A percentile compares a stretch with the other conserved stretches of the same genome.
phyloP scores from a whole-genome alignment of 2,888 invertebrate species.

The Brenthis daphne region DNA sequence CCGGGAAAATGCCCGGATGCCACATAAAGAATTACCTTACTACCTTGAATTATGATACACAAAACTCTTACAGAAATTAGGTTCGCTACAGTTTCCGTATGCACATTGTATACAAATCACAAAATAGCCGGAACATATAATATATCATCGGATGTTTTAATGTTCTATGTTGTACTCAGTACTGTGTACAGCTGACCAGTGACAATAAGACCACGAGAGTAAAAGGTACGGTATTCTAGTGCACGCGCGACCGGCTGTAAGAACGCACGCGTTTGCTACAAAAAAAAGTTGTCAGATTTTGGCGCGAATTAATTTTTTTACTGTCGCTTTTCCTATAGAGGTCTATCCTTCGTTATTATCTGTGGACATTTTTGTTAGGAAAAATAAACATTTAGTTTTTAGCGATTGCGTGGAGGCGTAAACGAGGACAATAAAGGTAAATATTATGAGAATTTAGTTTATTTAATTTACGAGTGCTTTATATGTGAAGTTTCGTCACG shows the following conservation, averaged over 20 bases:
- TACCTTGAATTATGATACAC: slow-evolving; percentile 32
- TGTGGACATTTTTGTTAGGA: slow-evolving; percentile 50
- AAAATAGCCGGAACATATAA: slow-evolving; percentile 65
- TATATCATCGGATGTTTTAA: slow-evolving; percentile 69
- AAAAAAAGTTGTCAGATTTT: slow-evolving; percentile 54
- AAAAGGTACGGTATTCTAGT: slow-evolving; percentile 71
- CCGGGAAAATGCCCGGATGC: slow-evolving; percentile 5
- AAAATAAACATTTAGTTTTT: slow-evolving; percentile 48
- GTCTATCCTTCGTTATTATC: slow-evolving; percentile 43
- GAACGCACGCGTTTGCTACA: slow-evolving; percentile 55
- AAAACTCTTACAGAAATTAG: slow-evolving; percentile 39
- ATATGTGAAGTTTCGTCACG: slow-evolving; percentile 27
- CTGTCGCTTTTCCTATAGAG: slow-evolving; percentile 48
- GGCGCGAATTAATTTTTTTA: slow-evolving; percentile 47
- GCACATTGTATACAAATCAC: slow-evolving; percentile 42
- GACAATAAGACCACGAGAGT: slow-evolving; percentile 61
- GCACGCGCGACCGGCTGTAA: slow-evolving; percentile 64
- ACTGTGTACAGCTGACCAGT: slow-evolving; percentile 47
- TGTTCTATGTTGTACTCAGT: slow-evolving; percentile 36
- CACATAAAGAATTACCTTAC: slow-evolving; percentile 30
- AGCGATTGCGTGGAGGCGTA: slow-evolving; percentile 45
- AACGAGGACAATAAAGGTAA: slow-evolving; percentile 58
- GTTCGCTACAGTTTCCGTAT: slow-evolving; percentile 49
- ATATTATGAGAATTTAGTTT: slow-evolving; percentile 40
- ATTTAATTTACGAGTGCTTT: slow-evolving; percentile 38